Conservation (phyloP, 2,113 vertebrate genomes). For the Callithrix jacchus region DNA sequence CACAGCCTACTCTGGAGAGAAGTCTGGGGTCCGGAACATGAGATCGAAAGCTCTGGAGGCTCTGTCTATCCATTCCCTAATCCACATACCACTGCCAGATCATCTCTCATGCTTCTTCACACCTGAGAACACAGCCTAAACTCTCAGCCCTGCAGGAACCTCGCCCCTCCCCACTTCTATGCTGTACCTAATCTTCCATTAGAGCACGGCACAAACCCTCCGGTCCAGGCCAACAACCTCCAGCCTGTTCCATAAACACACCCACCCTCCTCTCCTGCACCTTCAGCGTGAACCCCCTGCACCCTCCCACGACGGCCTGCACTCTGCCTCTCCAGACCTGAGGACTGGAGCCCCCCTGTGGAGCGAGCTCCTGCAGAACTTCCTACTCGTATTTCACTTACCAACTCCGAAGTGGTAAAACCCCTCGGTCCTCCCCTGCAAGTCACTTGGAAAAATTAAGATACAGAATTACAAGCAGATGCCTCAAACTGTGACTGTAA, state of each 20-base stretch:
- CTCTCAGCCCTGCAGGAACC: neutral
- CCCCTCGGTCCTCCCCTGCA: too few relatives aligned
- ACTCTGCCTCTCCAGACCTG: neutral
- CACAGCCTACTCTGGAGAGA: neutral
- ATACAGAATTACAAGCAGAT: neutral
- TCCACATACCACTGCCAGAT: neutral
- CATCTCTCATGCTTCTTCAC: neutral
- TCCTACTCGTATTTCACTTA: neutral
- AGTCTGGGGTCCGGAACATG: neutral
- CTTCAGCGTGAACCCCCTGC: neutral
- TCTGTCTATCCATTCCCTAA: neutral
- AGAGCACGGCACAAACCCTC: neutral
- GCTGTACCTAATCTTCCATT: neutral
- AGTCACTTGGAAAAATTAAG: too few relatives aligned
- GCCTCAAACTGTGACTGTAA: neutral
- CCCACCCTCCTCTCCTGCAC: neutral
- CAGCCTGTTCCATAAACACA: neutral
- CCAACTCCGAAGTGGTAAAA: neutral
- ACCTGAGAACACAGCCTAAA: neutral
- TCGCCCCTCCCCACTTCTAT: neutral
- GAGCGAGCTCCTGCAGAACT: neutral
- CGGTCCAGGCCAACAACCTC: too few relatives aligned
- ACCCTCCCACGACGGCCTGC: accelerated
- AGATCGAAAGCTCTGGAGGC: neutral
- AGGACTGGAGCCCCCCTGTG: accelerated